Percentiles rank a stretch among this genome's conserved stretches.
Conservation (phyloP, 2,797 vertebrate species). For the Sebastes matsubarae region DNA sequence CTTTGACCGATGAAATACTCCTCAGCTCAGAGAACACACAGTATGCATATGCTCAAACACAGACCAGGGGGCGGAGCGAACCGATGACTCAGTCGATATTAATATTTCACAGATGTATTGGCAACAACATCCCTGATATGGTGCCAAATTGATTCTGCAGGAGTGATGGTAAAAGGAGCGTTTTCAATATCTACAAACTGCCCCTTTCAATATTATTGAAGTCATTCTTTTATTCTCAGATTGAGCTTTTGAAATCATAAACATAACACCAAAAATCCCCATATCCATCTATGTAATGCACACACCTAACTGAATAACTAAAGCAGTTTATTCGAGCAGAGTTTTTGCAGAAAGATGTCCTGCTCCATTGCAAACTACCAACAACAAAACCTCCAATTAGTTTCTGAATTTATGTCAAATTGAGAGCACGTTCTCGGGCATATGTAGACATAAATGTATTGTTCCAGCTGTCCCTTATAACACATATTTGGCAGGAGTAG, state of each 20-base stretch:
- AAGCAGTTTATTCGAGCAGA: not conserved
- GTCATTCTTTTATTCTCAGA: not conserved
- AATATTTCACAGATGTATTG: conserved; percentile 5
- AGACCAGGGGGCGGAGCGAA: not conserved
- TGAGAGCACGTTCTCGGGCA: not conserved
- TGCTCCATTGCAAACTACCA: not conserved
- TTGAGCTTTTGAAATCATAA: not conserved
- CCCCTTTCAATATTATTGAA: not conserved
- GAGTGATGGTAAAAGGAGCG: not conserved
- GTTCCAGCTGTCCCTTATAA: not conserved
- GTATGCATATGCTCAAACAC: not conserved
- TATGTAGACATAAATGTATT: not conserved
- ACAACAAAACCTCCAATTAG: conserved; percentile 24
- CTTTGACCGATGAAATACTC: not conserved
- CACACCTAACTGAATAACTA: not conserved
- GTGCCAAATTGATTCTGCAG: not conserved
- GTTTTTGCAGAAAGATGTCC: not conserved
- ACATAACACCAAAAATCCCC: not conserved
- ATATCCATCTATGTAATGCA: not conserved
- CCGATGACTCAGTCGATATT: not conserved
- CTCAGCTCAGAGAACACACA: not conserved
- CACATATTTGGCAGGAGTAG: not conserved
- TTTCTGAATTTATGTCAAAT: conserved; percentile 11
- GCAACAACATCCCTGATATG: not conserved
- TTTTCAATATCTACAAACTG: not conserved